phyloP scores from a whole-genome alignment of 2,113 vertebrate species.

The Colinus virginianus region DNA sequence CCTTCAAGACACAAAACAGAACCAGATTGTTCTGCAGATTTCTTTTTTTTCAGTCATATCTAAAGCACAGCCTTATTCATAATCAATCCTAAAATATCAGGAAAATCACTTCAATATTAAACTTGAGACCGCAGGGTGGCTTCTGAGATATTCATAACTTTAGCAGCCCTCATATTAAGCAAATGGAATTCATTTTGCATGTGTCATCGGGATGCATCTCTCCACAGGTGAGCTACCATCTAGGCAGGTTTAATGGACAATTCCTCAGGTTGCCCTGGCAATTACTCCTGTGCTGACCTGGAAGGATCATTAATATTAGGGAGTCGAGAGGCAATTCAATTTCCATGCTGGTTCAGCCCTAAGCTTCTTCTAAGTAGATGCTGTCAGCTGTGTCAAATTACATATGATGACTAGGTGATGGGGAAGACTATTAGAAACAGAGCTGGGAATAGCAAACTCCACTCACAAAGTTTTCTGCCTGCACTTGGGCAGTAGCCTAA shows the following conservation, averaged over 20 bases:
- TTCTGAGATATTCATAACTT: constrained; percentile 21
- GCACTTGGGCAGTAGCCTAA: neutral
- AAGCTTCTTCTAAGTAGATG: constrained; percentile 34
- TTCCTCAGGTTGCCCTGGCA: constrained; percentile 49
- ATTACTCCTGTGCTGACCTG: constrained; percentile 57
- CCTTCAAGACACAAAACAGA: neutral
- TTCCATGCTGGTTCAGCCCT: constrained; percentile 30
- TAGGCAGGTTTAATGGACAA: constrained; percentile 49
- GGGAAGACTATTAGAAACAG: constrained; percentile 14
- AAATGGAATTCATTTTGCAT: constrained; percentile 31
- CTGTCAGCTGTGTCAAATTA: constrained; percentile 63
- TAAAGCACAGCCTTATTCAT: neutral
- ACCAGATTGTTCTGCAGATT: neutral
- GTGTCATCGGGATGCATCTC: neutral
- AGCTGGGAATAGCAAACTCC: constrained; percentile 18
- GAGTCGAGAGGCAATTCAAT: constrained; percentile 54
- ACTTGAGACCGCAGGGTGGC: neutral
- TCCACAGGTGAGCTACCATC: constrained; percentile 44
- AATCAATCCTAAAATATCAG: constrained; percentile 9
- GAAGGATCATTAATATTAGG: constrained; percentile 64
- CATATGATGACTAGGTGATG: neutral
- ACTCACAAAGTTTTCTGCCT: constrained; percentile 40
- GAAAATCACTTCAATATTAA: constrained; percentile 19
- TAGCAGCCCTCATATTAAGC: neutral
- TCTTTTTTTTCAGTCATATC: neutral